Percentiles rank a stretch among this genome's conserved stretches.
phyloP scores from a whole-genome alignment of 1,140 invertebrate genomes.

The Trypoxylus dichotomus region DNA sequence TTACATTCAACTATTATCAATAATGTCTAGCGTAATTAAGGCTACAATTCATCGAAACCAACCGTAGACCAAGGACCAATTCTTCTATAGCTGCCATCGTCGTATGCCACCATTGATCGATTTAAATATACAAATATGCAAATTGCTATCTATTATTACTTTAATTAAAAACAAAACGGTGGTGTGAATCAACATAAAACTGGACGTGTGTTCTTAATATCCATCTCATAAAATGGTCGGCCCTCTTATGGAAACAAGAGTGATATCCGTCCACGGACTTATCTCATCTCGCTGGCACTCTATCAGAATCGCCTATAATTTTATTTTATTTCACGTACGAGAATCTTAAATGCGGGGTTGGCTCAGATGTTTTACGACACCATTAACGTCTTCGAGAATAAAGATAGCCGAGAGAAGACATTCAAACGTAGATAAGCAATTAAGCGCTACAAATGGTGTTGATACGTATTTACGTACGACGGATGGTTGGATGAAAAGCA shows the following conservation, averaged over 20 bases:
- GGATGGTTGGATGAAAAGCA: not conserved
- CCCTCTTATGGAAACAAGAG: not conserved
- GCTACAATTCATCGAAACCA: too few species aligned
- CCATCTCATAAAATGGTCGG: not conserved
- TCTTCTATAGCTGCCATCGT: too few species aligned
- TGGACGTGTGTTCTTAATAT: not conserved
- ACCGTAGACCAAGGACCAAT: too few species aligned
- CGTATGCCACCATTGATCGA: too few species aligned
- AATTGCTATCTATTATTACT: not conserved
- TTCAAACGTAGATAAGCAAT: constrained; percentile 3
- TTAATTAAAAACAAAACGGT: not conserved
- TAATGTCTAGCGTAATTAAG: too few species aligned
- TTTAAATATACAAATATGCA: too few species aligned
- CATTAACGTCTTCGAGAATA: not conserved
- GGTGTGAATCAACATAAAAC: not conserved
- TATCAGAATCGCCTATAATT: not conserved
- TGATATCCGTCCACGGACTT: not conserved
- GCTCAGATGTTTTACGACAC: not conserved
- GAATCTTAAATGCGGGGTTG: not conserved
- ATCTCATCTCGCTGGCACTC: not conserved
- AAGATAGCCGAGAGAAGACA: constrained; percentile 12
- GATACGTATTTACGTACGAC: not conserved
- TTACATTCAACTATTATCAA: too few species aligned
- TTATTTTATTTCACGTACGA: not conserved
- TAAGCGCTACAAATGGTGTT: constrained; percentile 5